Conservation (phyloP, 2,797 vertebrate species). For the Melanotaenia maccullochi region DNA sequence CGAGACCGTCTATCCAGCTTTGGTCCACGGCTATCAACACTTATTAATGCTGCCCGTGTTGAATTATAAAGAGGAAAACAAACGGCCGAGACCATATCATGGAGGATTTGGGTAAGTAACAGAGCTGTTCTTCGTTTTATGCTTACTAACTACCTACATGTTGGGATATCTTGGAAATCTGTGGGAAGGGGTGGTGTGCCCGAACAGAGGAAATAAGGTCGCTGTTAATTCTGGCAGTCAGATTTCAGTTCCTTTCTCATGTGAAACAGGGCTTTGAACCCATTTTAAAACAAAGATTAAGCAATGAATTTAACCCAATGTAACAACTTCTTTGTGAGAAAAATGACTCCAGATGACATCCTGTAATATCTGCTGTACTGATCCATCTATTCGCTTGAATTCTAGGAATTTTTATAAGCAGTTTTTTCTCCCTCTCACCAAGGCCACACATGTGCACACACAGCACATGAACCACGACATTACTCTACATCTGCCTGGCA, state of each 20-base stretch:
- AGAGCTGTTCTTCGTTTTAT: slow-evolving; percentile 24
- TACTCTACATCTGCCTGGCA: slow-evolving; percentile 13
- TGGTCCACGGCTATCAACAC: slow-evolving; percentile 32
- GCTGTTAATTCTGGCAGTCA: slow-evolving; percentile 42
- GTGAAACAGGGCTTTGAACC: not conserved
- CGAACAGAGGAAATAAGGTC: slow-evolving; percentile 65
- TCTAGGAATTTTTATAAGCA: not conserved
- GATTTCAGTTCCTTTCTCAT: slow-evolving; percentile 21
- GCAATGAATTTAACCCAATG: not conserved
- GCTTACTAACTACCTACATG: slow-evolving; percentile 46
- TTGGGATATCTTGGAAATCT: slow-evolving; percentile 57
- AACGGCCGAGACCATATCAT: slow-evolving; percentile 64
- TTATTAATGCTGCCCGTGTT: slow-evolving; percentile 49
- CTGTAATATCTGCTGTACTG: not conserved
- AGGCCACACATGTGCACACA: slow-evolving; percentile 17
- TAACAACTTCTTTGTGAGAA: not conserved
- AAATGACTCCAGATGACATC: not conserved
- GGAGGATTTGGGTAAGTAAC: slow-evolving; percentile 84
- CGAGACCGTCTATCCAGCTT: slow-evolving; percentile 15
- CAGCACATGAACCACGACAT: slow-evolving; percentile 9
- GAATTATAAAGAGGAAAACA: slow-evolving; percentile 35
- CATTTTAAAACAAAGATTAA: slow-evolving; percentile 11
- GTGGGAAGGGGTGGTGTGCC: slow-evolving; percentile 66
- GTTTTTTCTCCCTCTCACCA: slow-evolving; percentile 14
- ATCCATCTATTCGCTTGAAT: not conserved